phyloP scores from a whole-genome alignment of 2,888 invertebrate species.

The Asteroscopus sphinx region DNA sequence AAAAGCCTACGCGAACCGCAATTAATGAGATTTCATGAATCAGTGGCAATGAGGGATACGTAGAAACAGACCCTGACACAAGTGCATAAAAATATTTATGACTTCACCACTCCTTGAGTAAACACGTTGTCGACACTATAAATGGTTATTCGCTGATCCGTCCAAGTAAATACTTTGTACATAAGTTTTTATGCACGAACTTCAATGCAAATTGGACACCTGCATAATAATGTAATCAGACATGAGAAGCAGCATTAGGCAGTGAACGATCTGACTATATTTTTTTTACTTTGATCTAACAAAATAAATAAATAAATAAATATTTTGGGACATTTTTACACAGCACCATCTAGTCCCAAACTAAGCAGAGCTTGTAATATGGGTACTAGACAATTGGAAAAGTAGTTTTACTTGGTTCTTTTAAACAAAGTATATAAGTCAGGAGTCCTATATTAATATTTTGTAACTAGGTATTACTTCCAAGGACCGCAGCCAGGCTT shows the following conservation, averaged over 20 bases:
- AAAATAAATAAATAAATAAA: too few species aligned
- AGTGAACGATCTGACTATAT: too few species aligned
- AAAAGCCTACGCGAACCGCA: conserved; percentile 34
- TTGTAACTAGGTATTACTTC: too few species aligned
- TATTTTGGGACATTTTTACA: too few species aligned
- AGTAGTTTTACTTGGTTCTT: background rate
- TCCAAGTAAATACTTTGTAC: conserved; percentile 47
- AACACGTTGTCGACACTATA: conserved; percentile 45
- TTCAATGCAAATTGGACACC: conserved; percentile 21
- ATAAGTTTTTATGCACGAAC: conserved; percentile 16
- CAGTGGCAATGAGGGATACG: conserved; percentile 68
- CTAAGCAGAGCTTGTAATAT: too few species aligned
- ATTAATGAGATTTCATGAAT: conserved; percentile 53
- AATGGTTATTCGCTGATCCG: conserved; percentile 54
- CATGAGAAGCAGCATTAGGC: background rate
- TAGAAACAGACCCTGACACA: conserved; percentile 73
- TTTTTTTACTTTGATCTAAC: too few species aligned
- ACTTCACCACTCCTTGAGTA: conserved; percentile 54
- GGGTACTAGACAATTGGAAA: too few species aligned
- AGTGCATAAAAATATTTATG: conserved; percentile 62
- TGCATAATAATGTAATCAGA: conserved; percentile 4
- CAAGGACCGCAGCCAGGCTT: background rate
- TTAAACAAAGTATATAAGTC: too few species aligned
- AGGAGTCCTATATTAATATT: too few species aligned
- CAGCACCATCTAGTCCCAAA: too few species aligned